phyloP scores from a whole-genome alignment of 1,140 invertebrate genomes.

The Helicoverpa armigera region DNA sequence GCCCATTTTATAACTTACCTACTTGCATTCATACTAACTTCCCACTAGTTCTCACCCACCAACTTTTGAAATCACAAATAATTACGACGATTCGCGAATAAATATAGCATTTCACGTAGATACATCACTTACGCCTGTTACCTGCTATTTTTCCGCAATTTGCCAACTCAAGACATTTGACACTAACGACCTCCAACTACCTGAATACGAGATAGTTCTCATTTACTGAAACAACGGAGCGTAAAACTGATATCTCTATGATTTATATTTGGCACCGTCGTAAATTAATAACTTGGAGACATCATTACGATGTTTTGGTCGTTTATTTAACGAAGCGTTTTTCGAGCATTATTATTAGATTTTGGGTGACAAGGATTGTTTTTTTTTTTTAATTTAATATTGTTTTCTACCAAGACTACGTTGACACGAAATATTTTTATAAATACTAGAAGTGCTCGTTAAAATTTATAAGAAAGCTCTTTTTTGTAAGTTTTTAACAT shows the following conservation, averaged over 20 bases:
- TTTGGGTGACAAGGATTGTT: not conserved
- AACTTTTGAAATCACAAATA: conserved; percentile 10
- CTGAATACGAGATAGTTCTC: conserved; percentile 39
- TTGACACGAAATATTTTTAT: too few relatives aligned
- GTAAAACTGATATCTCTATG: conserved; percentile 42
- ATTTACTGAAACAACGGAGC: conserved; percentile 35
- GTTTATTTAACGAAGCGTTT: conserved; percentile 3
- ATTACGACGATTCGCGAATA: not conserved
- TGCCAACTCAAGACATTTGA: conserved; percentile 43
- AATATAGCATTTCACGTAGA: not conserved
- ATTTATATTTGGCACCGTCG: conserved; percentile 31
- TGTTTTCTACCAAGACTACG: too few relatives aligned
- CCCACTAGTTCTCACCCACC: not conserved
- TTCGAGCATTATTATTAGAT: conserved; percentile 3
- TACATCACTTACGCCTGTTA: conserved; percentile 24
- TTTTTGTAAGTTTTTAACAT: too few relatives aligned
- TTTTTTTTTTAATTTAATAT: too few relatives aligned
- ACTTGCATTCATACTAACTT: not conserved
- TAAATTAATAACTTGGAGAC: conserved; percentile 41
- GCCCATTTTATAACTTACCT: not conserved
- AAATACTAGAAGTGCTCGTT: too few relatives aligned
- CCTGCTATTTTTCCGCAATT: conserved; percentile 27
- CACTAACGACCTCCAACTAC: conserved; percentile 37
- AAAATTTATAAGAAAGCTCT: too few relatives aligned
- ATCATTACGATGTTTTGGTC: conserved; percentile 24